phyloP scores from a whole-genome alignment of 2,113 vertebrate species.

The Neolamprologus ventralis region DNA sequence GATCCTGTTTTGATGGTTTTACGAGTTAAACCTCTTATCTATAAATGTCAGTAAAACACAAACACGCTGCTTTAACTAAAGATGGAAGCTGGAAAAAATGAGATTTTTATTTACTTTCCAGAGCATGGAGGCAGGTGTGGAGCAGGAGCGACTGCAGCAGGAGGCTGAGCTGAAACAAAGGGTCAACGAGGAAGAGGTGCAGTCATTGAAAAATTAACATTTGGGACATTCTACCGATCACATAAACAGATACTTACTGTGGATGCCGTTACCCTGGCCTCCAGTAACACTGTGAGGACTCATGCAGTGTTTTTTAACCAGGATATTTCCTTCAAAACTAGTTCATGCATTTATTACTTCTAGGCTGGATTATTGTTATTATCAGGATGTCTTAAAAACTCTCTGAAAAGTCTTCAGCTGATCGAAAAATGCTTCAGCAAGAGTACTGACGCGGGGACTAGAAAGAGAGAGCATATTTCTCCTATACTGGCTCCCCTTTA shows the following conservation, averaged over 20 bases:
- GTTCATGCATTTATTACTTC: background rate
- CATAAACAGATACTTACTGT: background rate
- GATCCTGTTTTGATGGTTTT: background rate
- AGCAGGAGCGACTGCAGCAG: conserved; percentile 81
- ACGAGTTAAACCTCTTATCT: background rate
- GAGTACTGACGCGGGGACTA: background rate
- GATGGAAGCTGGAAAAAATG: background rate
- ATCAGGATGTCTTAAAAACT: background rate
- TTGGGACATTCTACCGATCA: rapidly evolving
- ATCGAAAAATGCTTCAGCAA: rapidly evolving
- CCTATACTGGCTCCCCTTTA: background rate
- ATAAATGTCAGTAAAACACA: background rate
- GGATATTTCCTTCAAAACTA: background rate
- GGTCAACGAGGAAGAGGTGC: conserved; percentile 84
- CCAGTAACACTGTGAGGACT: background rate
- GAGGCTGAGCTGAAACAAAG: conserved; percentile 80
- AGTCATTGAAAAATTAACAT: background rate
- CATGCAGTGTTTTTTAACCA: background rate
- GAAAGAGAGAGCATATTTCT: background rate
- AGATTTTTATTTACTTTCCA: background rate
- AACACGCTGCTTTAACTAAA: background rate
- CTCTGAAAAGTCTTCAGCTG: background rate
- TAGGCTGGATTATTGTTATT: background rate
- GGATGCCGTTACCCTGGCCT: background rate
- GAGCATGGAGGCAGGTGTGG: conserved; percentile 79